Evolutionary conservation across 2,797 vertebrate species (phyloP).

Genomic region (Eidolon dupreanum): DNA sequence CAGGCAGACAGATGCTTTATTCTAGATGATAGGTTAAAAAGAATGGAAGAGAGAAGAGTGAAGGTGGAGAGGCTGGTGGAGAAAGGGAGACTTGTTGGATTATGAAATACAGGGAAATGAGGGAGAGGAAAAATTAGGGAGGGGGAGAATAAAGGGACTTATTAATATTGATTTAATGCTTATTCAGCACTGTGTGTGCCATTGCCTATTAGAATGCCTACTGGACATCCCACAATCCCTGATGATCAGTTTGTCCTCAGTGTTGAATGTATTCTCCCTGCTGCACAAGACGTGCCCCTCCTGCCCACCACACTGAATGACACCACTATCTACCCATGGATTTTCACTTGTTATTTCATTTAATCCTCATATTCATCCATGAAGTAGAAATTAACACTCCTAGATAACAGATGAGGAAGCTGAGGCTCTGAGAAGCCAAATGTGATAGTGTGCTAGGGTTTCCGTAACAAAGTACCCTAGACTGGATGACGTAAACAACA

Average conservation of each 20-base stretch:
- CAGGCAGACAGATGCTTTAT: neutral
- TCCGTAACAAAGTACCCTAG: neutral
- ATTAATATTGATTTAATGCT: neutral
- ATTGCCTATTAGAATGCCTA: neutral
- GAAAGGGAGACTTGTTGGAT: neutral
- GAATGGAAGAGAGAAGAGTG: neutral
- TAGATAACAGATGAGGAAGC: neutral
- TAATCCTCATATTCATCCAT: neutral
- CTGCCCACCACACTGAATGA: neutral
- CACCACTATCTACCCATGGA: too few relatives aligned
- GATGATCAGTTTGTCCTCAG: neutral
- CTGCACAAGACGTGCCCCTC: fast-evolving
- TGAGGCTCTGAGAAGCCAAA: neutral
- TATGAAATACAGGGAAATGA: neutral
- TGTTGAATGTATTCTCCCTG: fast-evolving
- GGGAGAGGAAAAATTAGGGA: neutral
- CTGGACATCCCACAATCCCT: neutral
- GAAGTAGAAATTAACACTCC: neutral
- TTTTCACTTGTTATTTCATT: neutral
- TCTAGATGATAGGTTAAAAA: neutral
- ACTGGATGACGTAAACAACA: neutral
- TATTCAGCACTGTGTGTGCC: neutral
- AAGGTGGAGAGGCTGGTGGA: neutral
- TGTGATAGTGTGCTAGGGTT: neutral
- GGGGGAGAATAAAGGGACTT: neutral